These are phyloP conservation scores for Pandemis corylana DNA, from an alignment of 2,888 invertebrate genomes.

Conservation along the genomic window DNA sequence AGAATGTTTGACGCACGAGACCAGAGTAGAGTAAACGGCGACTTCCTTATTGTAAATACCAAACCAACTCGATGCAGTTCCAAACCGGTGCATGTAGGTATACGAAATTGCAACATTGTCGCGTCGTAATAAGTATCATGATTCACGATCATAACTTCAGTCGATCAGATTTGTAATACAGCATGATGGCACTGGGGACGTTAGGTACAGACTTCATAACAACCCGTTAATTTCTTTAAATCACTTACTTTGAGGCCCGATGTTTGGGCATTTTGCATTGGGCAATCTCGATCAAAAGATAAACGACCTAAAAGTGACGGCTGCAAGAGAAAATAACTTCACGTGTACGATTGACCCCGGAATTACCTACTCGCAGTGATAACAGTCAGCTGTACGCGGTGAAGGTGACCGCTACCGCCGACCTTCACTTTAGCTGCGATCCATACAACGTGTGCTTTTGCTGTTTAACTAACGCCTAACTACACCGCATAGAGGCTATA, in stretches of 20 bases:
- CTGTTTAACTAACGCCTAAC: conserved; percentile 3
- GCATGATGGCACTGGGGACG: neutral
- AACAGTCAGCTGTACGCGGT: conserved; percentile 45
- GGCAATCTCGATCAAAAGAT: neutral
- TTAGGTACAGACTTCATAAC: neutral
- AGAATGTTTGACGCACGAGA: neutral
- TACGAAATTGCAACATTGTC: neutral
- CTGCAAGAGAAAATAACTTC: conserved; percentile 1
- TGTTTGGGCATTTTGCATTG: too few relatives aligned
- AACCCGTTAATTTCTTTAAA: neutral
- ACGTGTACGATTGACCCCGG: conserved; percentile 38
- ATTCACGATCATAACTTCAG: neutral
- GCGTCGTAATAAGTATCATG: neutral
- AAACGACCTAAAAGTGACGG: neutral
- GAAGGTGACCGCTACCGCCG: conserved; percentile 46
- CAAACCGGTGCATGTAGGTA: neutral
- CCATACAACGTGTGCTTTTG: conserved; percentile 6
- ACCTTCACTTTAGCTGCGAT: conserved; percentile 34
- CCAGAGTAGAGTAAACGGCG: conserved; percentile 4
- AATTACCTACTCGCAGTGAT: conserved; percentile 34
- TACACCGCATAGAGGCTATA: neutral
- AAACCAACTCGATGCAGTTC: conserved; percentile 8
- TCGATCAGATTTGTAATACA: neutral
- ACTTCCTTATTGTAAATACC: conserved; percentile 18
- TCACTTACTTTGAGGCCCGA: neutral